Conservation (phyloP, 2,113 vertebrate species). For the Accipiter cooperii region DNA sequence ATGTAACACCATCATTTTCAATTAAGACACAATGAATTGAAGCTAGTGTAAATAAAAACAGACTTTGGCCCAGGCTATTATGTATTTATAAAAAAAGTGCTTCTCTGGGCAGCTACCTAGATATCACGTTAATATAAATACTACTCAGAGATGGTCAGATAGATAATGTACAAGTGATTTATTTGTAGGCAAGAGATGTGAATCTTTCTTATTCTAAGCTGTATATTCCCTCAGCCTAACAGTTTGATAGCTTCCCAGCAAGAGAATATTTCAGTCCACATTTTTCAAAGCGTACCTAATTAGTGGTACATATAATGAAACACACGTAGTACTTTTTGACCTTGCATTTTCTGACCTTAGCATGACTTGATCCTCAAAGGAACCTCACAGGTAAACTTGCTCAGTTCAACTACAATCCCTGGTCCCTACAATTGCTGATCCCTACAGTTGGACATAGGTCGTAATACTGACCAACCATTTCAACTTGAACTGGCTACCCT, state of each 20-base stretch:
- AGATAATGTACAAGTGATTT: not conserved
- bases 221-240: not conserved
- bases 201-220: not conserved
- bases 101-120: not conserved
- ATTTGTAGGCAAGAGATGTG: not conserved
- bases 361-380: not conserved
- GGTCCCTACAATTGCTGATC: not conserved
- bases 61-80: not conserved
- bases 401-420: not conserved
- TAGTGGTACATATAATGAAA: not conserved
- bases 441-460: not conserved
- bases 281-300: not conserved
- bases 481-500: not conserved
- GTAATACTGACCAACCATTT: not conserved
- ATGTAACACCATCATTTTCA: slow-evolving; percentile 25
- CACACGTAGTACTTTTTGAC: not conserved
- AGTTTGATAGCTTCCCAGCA: not conserved
- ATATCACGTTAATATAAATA: not conserved
- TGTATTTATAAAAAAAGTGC: not conserved
- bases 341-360: not conserved
- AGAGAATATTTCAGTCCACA: not conserved
- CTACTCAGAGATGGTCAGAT: not conserved
- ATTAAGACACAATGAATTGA: not conserved
- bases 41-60: slow-evolving; percentile 1
- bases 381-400: not conserved